Conservation (phyloP, 2,113 vertebrate genomes). For the Aptenodytes forsteri region DNA sequence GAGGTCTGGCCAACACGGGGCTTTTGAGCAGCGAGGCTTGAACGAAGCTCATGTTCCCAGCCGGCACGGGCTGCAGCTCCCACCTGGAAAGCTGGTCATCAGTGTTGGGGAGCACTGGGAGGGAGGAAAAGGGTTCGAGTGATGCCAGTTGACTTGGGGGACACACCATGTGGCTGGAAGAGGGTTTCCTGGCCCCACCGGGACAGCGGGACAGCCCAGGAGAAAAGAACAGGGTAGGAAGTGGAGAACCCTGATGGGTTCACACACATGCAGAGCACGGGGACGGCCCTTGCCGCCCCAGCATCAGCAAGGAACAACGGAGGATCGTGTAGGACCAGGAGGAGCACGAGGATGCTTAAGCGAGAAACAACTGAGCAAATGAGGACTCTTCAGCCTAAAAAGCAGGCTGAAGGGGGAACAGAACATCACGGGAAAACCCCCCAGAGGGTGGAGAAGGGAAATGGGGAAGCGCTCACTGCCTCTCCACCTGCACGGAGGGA, state of each 20-base stretch:
- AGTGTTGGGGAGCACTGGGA: fast-evolving
- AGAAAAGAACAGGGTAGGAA: not conserved
- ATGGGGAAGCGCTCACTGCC: not conserved
- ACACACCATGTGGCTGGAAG: not conserved
- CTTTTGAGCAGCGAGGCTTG: not conserved
- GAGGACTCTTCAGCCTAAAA: not conserved
- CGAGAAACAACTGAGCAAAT: not conserved
- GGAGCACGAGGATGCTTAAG: not conserved
- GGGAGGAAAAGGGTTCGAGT: not conserved
- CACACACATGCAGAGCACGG: fast-evolving
- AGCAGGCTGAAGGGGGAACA: not conserved
- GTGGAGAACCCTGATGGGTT: not conserved
- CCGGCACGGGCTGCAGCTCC: not conserved
- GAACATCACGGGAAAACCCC: fast-evolving
- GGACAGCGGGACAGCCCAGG: not conserved
- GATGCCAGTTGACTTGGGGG: not conserved
- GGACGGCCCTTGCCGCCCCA: fast-evolving
- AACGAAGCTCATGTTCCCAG: not conserved
- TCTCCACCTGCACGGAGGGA: fast-evolving
- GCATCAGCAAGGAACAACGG: fast-evolving
- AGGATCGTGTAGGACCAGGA: fast-evolving
- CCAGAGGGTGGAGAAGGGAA: not conserved
- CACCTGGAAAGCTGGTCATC: not conserved
- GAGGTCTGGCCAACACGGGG: not conserved
- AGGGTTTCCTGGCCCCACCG: not conserved